Evolutionary conservation across 2,113 vertebrate genomes (phyloP).

Genomic region (Cottus gobio): DNA sequence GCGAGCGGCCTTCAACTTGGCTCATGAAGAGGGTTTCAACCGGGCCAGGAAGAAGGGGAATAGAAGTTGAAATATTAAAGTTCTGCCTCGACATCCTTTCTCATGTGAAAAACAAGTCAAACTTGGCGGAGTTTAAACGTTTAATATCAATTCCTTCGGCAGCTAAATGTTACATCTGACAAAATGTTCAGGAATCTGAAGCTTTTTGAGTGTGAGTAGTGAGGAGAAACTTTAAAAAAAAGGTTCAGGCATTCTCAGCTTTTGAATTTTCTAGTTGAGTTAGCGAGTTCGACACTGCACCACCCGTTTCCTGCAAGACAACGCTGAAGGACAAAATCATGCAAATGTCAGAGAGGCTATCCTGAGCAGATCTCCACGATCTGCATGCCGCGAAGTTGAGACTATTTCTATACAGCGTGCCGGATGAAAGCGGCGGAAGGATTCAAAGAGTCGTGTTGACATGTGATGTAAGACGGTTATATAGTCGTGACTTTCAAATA

Average conservation of each 20-base stretch:
- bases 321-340: neutral
- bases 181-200: neutral
- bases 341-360: neutral
- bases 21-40: constrained; percentile 1
- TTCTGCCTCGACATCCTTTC: neutral
- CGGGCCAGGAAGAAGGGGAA: neutral
- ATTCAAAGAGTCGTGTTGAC: constrained; percentile 13
- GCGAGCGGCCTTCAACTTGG: neutral
- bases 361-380: constrained; percentile 37
- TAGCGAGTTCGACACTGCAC: constrained; percentile 16
- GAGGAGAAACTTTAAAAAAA: neutral
- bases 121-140: neutral
- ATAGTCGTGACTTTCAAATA: constrained; percentile 9
- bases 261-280: constrained; percentile 1
- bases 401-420: neutral
- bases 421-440: constrained; percentile 25
- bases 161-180: neutral
- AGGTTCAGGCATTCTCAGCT: neutral
- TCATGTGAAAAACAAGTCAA: neutral
- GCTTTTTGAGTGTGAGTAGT: neutral
- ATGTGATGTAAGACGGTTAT: constrained; percentile 10
- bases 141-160: neutral
- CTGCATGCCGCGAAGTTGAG: constrained; percentile 15
- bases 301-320: constrained; percentile 31
- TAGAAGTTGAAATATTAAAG: constrained; percentile 17